These are phyloP conservation scores for Acronicta psi DNA, from an alignment of 2,888 invertebrate species.

Conservation along the genomic window DNA sequence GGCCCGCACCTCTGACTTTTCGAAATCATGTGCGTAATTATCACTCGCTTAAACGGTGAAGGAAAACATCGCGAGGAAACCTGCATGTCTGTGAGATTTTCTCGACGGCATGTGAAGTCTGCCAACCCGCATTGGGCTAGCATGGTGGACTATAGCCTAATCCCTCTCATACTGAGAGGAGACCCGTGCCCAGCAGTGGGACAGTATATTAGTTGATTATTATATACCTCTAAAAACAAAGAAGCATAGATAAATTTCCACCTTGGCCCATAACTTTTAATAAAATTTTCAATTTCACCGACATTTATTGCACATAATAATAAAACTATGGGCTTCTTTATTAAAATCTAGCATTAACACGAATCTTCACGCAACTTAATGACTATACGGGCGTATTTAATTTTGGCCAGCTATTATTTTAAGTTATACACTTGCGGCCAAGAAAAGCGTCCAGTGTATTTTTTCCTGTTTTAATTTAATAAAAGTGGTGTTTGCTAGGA, in stretches of 20 bases:
- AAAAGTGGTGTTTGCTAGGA: too few species aligned
- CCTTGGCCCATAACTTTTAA: constrained; percentile 35
- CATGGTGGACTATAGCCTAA: too few species aligned
- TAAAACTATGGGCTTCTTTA: constrained; percentile 46
- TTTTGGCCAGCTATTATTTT: constrained; percentile 48
- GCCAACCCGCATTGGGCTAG: too few species aligned
- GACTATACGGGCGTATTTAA: constrained; percentile 44
- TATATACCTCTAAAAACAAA: constrained; percentile 18
- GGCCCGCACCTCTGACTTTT: too few species aligned
- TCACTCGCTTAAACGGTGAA: too few species aligned
- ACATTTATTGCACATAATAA: constrained; percentile 44
- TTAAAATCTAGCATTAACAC: constrained; percentile 42
- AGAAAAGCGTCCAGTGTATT: constrained; percentile 1
- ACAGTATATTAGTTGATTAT: too few species aligned
- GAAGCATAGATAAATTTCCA: constrained; percentile 16
- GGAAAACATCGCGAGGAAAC: too few species aligned
- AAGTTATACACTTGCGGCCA: constrained; percentile 41
- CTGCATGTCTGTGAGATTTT: too few species aligned
- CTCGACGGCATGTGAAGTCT: too few species aligned
- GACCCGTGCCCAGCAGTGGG: too few species aligned
- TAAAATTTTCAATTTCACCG: constrained; percentile 47
- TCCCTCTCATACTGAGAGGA: too few species aligned
- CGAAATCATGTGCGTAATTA: too few species aligned
- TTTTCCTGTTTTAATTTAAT: background rate
- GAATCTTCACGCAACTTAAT: constrained; percentile 45